These are phyloP conservation scores for Neolamprologus modestus DNA, from an alignment of 2,113 vertebrate species.

Conservation along the genomic window DNA sequence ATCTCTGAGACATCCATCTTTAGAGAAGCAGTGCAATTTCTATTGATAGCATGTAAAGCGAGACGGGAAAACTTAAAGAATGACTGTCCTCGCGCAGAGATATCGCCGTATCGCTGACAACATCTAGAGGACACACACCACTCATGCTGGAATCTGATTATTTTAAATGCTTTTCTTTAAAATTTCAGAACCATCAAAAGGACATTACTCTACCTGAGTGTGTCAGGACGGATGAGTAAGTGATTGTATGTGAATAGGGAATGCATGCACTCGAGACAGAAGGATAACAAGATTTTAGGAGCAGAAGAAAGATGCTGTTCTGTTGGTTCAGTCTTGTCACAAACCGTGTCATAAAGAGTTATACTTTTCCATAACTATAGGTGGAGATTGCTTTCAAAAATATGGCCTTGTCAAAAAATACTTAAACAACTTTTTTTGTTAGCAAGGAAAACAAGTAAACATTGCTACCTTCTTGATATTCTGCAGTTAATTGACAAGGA, in stretches of 20 bases:
- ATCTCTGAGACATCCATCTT: slow-evolving; percentile 69
- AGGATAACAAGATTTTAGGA: background rate
- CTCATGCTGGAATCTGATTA: slow-evolving; percentile 61
- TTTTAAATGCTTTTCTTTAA: slow-evolving; percentile 61
- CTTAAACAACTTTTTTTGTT: background rate
- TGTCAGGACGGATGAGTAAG: slow-evolving; percentile 67
- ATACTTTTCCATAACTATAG: background rate
- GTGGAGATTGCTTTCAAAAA: background rate
- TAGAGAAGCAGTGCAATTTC: slow-evolving; percentile 48
- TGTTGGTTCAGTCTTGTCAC: background rate
- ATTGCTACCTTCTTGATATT: background rate
- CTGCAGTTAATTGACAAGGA: slow-evolving; percentile 27
- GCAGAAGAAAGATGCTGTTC: slow-evolving; percentile 2
- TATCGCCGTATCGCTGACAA: slow-evolving; percentile 54
- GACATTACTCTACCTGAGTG: slow-evolving; percentile 62
- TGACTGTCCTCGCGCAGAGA: slow-evolving; percentile 56
- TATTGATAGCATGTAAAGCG: slow-evolving; percentile 60
- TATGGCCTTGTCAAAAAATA: background rate
- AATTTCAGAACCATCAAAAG: slow-evolving; percentile 64
- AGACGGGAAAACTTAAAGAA: slow-evolving; percentile 65
- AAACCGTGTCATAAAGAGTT: background rate
- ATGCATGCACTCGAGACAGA: slow-evolving; percentile 15
- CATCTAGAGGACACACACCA: slow-evolving; percentile 74
- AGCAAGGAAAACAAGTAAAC: slow-evolving; percentile 10
- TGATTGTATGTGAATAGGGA: slow-evolving; percentile 20